Evolutionary conservation across 2,113 vertebrate genomes (phyloP), one percentile per base, ranked within the genome.

Genomic region (Corythoichthys haematopterus): DNA sequence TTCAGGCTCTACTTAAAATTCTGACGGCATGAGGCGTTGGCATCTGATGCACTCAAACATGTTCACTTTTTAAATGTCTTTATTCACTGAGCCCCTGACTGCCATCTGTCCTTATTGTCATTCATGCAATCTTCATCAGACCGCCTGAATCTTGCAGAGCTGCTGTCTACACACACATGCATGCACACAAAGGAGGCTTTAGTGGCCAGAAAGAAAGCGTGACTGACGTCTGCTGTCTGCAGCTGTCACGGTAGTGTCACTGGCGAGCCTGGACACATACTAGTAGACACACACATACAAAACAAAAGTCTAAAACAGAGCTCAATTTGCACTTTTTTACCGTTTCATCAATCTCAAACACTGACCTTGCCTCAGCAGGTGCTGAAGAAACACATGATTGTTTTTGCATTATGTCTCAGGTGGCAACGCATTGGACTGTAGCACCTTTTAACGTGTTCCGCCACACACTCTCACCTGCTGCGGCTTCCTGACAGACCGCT

Each of bases 391-490:
- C 55, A 57, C 55, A 57, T 57, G 33, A 36, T 57, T 35, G 55
- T 36, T 35, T 36, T 57, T 57, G 33, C 33, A 33, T 57, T 33
- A 13, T 11, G 33, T 36, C 55, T 36, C 33, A 57, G 33, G 12
- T 35, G 53, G 53, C 72, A 52, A 57, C 47, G 47, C 48, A 36
- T 48, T 69, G 70, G 55, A 70, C 51, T 52, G 2, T 70, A 57
- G 45, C 85, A 84, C 80, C 70, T 82, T 83, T 80, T 77, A 74
- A 80, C 79, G 77, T 75, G 75, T 68, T 72, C 71, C 50, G 59
- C 71, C 59, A 64, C 69, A 53, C 69, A 52, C 62, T 56, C 61
- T 78, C 60, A 15, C 83, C 86, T 86, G 85, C 87, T 82, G 88
- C 82, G 85, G 85, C 69, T 36, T 81, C 75, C 80, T 74, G 74